Evolutionary conservation across 92 coral and sea anemone species (phyloP).

Genomic region (Nematostella vectensis): DNA sequence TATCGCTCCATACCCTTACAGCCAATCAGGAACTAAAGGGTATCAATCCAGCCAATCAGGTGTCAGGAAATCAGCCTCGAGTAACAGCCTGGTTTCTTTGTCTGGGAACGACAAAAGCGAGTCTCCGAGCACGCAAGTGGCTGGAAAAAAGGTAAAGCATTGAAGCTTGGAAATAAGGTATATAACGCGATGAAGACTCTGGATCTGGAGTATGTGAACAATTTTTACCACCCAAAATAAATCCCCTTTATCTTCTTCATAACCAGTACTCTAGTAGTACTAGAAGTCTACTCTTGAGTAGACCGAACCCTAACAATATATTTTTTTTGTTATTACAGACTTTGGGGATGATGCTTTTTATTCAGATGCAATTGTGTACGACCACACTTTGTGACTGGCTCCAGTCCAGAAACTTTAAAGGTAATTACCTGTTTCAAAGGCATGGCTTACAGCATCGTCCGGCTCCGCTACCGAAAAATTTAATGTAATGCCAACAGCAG

Average conservation of each 20-base stretch:
- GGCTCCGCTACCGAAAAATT: too few relatives aligned
- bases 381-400: slow-evolving; percentile 94
- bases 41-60: slow-evolving; percentile 12
- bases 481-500: too few relatives aligned
- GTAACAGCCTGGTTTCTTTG: slow-evolving; percentile 51
- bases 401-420: slow-evolving; percentile 42
- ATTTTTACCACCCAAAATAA: too few relatives aligned
- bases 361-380: slow-evolving; percentile 92
- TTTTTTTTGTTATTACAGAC: slow-evolving; percentile 58
- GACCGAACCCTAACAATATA: too few relatives aligned
- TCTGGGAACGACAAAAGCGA: slow-evolving; percentile 40
- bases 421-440: neutral
- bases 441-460: too few relatives aligned
- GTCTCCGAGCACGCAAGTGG: slow-evolving; percentile 6
- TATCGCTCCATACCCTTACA: slow-evolving; percentile 52
- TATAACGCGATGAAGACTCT: too few relatives aligned
- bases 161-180: too few relatives aligned
- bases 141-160: slow-evolving; percentile 17
- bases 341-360: slow-evolving; percentile 83
- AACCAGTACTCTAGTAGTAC: too few relatives aligned
- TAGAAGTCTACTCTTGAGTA: too few relatives aligned
- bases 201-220: too few relatives aligned
- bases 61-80: slow-evolving; percentile 50
- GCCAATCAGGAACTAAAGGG: too few relatives aligned
- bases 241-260: too few relatives aligned